Evolutionary conservation across 2,797 vertebrate genomes (phyloP), one percentile per base, ranked within the genome.

Genomic region (Merluccius polli): DNA sequence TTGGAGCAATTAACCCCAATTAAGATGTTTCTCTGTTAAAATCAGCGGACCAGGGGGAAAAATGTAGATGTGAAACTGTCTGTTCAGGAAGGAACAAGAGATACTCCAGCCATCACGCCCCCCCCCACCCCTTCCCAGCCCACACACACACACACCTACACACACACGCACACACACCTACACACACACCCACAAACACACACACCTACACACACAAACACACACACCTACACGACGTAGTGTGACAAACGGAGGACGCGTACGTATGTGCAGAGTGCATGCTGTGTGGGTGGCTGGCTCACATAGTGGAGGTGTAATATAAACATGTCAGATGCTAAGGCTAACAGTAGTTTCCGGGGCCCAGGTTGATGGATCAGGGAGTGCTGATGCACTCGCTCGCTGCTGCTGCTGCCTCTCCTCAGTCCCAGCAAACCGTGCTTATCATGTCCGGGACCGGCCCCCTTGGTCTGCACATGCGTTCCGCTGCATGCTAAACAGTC

Each of bases 1-100:
- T 91, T 92, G 91, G 84, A 90, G 87, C 87, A 91, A 91, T 93
- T 92, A 92, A 90, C 88, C 88, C 85, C 87, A 92, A 93, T 92
- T 91, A 90, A 92, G 87, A 88, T 76, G 81, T 89, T 93, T 84
- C 87, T 89, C 88, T 87, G 89, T 89, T 90, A 86, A 21, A 87
- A 82, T 78, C 77, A 92, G 84, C 88, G 77, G 77, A 85, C 81
- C 48, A 48, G 16, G 82, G 83, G 76, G 85, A 27, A 90, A 90
- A 85, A 91, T 88, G 48, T 87, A 89, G 89, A 91, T 73, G 75
- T 91, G 89, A 91, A 91, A 87, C 82, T 83, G 77, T 74, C 87
- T 85, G 79, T 90, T 88, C 91, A 79, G 89, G 85, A 90, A 89
- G 21, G 87, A 87, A 84, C 77, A 9, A 6, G 83, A 77, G 76